A percentile compares a stretch with the other conserved stretches of the same genome.
Evolutionary conservation across 2,113 vertebrate genomes (phyloP).

Genomic region (Macrotis lagotis): DNA sequence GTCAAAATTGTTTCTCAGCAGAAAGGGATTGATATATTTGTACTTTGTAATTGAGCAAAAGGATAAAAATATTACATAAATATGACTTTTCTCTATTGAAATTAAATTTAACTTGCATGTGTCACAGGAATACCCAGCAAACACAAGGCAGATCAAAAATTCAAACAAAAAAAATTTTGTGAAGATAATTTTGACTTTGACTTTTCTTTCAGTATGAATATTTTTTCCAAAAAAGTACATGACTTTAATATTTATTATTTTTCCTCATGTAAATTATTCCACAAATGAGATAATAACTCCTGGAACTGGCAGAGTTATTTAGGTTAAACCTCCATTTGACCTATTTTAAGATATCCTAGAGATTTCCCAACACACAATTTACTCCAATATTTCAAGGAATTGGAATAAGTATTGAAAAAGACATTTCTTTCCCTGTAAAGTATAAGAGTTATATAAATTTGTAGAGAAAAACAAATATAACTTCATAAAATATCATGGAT

Average conservation of each 20-base stretch:
- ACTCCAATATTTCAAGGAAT: too few relatives aligned
- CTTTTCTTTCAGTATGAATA: slow-evolving; percentile 65
- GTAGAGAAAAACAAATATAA: too few relatives aligned
- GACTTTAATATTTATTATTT: too few relatives aligned
- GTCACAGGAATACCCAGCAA: slow-evolving; percentile 72
- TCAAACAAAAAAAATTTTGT: slow-evolving; percentile 15
- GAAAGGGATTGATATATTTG: slow-evolving; percentile 76
- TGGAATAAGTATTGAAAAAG: too few relatives aligned
- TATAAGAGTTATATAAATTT: too few relatives aligned
- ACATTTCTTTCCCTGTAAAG: too few relatives aligned
- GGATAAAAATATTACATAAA: slow-evolving; percentile 78
- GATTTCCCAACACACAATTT: too few relatives aligned
- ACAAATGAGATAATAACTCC: neutral
- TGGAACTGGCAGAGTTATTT: too few relatives aligned
- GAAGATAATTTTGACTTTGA: slow-evolving; percentile 74
- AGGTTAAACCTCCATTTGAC: too few relatives aligned
- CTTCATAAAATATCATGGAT: too few relatives aligned
- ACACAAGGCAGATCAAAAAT: slow-evolving; percentile 77
- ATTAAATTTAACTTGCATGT: slow-evolving; percentile 81
- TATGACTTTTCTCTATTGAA: slow-evolving; percentile 79
- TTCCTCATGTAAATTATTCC: slow-evolving; percentile 5
- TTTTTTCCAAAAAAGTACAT: slow-evolving; percentile 24
- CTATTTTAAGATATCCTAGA: too few relatives aligned
- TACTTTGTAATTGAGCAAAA: slow-evolving; percentile 73
- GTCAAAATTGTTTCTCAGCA: slow-evolving; percentile 70